phyloP scores from a whole-genome alignment of 2,113 vertebrate genomes.

The Rhegmatorhina hoffmannsi region DNA sequence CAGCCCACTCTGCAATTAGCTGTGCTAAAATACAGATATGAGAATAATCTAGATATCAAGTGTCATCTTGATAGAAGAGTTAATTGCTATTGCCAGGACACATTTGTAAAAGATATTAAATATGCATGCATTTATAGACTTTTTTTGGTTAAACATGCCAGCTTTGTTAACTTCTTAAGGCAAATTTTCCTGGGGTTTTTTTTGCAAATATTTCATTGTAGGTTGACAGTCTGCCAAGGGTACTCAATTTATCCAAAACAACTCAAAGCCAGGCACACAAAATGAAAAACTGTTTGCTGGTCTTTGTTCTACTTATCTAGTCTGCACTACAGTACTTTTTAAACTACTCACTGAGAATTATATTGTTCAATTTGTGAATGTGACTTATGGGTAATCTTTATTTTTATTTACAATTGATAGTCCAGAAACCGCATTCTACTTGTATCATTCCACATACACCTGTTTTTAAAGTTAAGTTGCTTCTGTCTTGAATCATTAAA shows the following conservation, averaged over 20 bases:
- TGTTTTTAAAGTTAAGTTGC: background rate
- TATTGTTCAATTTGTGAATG: background rate
- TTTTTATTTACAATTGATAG: background rate
- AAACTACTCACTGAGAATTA: background rate
- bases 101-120: background rate
- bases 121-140: background rate
- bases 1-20: background rate
- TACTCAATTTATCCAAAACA: background rate
- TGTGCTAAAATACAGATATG: background rate
- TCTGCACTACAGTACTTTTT: background rate
- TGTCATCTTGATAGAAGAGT: background rate
- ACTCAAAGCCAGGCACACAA: background rate
- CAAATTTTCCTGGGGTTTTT: background rate
- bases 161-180: background rate
- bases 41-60: background rate
- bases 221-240: background rate
- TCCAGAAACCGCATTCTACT: background rate
- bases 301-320: background rate
- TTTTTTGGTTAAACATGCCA: background rate
- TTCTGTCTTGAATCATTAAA: background rate
- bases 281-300: background rate
- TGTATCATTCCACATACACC: background rate
- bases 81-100: background rate
- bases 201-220: background rate
- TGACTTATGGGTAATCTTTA: background rate